Evolutionary conservation across 2,113 vertebrate genomes (phyloP).

Genomic region (Equus quagga): DNA sequence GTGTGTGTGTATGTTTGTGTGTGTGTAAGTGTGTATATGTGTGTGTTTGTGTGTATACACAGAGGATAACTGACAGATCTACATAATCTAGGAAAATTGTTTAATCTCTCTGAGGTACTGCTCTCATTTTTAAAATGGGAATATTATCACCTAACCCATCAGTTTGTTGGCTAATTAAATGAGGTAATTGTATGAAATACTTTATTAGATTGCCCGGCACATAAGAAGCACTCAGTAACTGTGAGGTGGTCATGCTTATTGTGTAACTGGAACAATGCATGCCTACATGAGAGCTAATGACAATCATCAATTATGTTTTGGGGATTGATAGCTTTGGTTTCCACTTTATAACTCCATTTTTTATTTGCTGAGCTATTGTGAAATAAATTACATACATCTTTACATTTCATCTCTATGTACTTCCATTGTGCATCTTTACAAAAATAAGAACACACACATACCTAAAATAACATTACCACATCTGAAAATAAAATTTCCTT

Average conservation of each 20-base stretch:
- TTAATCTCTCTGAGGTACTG: not conserved
- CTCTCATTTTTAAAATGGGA: not conserved
- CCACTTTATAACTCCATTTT: slow-evolving; percentile 15
- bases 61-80: not conserved
- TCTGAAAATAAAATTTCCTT: not conserved
- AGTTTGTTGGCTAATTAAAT: not conserved
- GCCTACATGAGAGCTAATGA: not conserved
- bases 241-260: not conserved
- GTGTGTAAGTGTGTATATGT: not conserved
- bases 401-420: slow-evolving; percentile 2
- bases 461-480: not conserved
- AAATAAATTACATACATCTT: slow-evolving; percentile 45
- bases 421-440: not conserved
- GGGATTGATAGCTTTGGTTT: slow-evolving; percentile 42
- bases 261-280: not conserved
- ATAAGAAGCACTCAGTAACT: not conserved
- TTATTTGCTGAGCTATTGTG: slow-evolving; percentile 34
- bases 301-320: slow-evolving; percentile 50
- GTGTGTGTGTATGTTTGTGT: not conserved
- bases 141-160: not conserved
- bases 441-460: not conserved
- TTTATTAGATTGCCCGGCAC: not conserved
- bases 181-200: not conserved
- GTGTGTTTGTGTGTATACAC: not conserved
- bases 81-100: not conserved